phyloP scores from a whole-genome alignment of 1,140 invertebrate genomes.

The Pachypeltis micranthus region DNA sequence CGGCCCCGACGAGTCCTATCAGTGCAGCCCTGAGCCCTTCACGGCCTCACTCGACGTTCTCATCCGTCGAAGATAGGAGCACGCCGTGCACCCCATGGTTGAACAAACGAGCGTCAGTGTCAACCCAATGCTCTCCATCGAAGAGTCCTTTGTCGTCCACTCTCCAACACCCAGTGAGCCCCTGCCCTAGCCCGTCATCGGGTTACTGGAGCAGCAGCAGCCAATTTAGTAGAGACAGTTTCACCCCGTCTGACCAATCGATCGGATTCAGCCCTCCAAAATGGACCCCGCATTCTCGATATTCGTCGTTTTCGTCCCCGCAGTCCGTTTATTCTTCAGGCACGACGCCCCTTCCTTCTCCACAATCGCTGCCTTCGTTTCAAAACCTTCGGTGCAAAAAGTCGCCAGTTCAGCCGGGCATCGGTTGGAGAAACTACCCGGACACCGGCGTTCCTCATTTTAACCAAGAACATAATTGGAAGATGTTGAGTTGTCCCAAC shows the following conservation, averaged over 20 bases:
- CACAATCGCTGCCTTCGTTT: not conserved
- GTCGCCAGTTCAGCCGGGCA: no score
- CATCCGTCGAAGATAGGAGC: no score
- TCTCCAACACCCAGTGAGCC: not conserved
- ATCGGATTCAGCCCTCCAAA: not conserved
- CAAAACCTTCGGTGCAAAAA: not conserved
- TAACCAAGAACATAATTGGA: no score
- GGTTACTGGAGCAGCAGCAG: not conserved
- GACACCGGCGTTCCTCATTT: no score
- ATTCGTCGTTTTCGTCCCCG: not conserved
- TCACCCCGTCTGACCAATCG: not conserved
- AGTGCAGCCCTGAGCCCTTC: no score
- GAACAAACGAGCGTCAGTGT: slow-evolving; percentile 6
- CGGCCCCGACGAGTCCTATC: no score
- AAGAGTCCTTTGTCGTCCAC: not conserved
- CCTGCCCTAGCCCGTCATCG: not conserved
- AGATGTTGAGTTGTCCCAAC: no score
- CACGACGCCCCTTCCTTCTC: not conserved
- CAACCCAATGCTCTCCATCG: not conserved
- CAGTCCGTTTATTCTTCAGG: not conserved
- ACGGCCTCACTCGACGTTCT: no score
- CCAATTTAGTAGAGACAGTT: not conserved
- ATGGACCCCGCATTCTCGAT: not conserved
- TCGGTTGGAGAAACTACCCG: no score
- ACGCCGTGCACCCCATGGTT: no score